Evolutionary conservation across 2,888 invertebrate genomes (phyloP).

Genomic region (Drosophila paramelanica): DNA sequence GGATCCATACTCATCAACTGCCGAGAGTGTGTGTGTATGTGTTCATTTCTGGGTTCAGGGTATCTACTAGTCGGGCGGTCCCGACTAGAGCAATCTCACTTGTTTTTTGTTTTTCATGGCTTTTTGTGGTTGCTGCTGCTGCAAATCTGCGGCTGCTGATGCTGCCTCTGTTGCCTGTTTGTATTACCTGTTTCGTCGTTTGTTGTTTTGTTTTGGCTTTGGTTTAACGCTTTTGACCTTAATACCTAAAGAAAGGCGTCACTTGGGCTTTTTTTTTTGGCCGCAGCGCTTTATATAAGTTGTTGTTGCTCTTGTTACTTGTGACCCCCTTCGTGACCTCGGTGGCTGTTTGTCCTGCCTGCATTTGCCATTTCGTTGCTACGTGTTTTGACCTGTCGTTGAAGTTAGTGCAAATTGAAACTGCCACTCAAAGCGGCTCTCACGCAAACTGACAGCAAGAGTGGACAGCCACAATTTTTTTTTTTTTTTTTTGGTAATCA

Average conservation of each 20-base stretch:
- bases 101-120: conserved; percentile 35
- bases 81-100: too few relatives aligned
- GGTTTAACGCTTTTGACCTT: conserved; percentile 80
- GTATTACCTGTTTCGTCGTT: conserved; percentile 51
- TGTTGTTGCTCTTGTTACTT: conserved; percentile 24
- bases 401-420: conserved; percentile 67
- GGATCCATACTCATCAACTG: too few relatives aligned
- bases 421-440: conserved; percentile 57
- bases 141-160: conserved; percentile 67
- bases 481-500: background rate
- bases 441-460: conserved; percentile 14
- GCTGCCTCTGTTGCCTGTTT: conserved; percentile 45
- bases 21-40: too few relatives aligned
- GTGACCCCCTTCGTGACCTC: too few relatives aligned
- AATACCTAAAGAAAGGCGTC: conserved; percentile 77
- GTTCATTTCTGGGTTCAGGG: too few relatives aligned
- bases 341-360: background rate
- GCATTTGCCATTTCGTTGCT: background rate
- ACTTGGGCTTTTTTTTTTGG: conserved; percentile 44
- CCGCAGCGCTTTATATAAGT: conserved; percentile 37
- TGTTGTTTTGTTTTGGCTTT: conserved; percentile 55
- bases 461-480: background rate
- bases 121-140: conserved; percentile 65
- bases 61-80: too few relatives aligned
- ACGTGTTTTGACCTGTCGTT: conserved; percentile 18